Percentiles rank a stretch among this genome's conserved stretches.
Conservation (phyloP, 1,140 invertebrate genomes). For the Argopecten irradians region DNA sequence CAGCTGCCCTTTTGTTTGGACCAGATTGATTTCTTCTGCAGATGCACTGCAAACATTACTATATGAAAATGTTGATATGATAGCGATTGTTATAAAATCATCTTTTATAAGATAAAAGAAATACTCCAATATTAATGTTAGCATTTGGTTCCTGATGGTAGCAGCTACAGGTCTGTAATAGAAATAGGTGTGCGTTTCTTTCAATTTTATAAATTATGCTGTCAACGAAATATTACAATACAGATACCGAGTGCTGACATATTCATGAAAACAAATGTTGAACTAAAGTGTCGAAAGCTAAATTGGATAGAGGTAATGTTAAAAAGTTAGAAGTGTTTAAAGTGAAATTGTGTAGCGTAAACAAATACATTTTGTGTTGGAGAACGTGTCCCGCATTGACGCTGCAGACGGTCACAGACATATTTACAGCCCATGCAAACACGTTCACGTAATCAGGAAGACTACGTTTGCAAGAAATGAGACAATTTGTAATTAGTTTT, state of each 20-base stretch:
- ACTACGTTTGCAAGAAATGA: conserved; percentile 5
- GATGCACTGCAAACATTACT: no score
- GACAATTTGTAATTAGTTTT: neutral
- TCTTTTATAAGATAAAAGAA: no score
- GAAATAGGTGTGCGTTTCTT: no score
- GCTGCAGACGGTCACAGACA: neutral
- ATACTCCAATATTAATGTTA: no score
- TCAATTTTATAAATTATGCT: neutral
- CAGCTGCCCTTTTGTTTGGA: no score
- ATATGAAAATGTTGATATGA: no score
- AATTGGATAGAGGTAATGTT: neutral
- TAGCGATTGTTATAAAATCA: no score
- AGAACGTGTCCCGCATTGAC: neutral
- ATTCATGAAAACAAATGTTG: neutral
- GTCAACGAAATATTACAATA: neutral
- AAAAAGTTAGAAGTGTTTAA: neutral
- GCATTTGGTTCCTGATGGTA: no score
- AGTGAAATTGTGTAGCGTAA: neutral
- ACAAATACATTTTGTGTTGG: neutral
- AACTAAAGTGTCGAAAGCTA: neutral
- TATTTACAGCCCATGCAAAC: neutral
- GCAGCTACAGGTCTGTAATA: no score
- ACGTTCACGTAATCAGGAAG: neutral
- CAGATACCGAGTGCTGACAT: neutral
- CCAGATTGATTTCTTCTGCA: no score